Evolutionary conservation across 64 coral and sea anemone species (phyloP).

Genomic region (Stylophora pistillata): DNA sequence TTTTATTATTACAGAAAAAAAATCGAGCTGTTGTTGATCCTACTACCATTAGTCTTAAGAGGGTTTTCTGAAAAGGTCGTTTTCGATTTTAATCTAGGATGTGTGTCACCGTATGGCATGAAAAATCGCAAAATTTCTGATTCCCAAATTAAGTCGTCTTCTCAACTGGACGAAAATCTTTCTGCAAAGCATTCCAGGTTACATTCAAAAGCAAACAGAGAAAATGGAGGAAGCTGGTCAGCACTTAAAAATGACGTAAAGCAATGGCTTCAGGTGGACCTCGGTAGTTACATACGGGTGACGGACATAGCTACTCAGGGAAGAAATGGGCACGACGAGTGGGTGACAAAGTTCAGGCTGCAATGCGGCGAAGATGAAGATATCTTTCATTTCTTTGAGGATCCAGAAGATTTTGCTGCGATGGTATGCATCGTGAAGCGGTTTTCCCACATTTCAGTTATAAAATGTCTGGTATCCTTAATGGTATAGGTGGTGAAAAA

Average conservation of each 20-base stretch:
- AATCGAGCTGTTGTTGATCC: background rate
- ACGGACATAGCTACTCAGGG: background rate
- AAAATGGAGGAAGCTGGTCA: background rate
- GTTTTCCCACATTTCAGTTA: too few species aligned
- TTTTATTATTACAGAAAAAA: too few species aligned
- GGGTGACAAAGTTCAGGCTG: background rate
- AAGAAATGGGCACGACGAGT: background rate
- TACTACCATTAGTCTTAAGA: background rate
- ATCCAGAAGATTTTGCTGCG: background rate
- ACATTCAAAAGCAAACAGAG: background rate
- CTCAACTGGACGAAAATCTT: background rate
- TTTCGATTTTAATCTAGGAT: background rate
- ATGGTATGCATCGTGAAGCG: background rate
- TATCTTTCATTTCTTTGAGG: background rate
- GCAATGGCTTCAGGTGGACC: slow-evolving; percentile 1
- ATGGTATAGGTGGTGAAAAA: too few species aligned
- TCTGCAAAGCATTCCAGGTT: background rate
- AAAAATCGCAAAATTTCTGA: background rate
- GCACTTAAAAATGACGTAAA: background rate
- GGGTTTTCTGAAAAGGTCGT: background rate
- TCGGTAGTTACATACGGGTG: background rate
- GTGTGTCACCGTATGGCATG: background rate
- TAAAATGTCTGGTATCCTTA: too few species aligned
- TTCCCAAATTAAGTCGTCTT: background rate
- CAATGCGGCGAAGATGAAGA: background rate